These are phyloP conservation scores for Antrozous pallidus DNA, from an alignment of 2,797 vertebrate species.

Conservation along the genomic window DNA sequence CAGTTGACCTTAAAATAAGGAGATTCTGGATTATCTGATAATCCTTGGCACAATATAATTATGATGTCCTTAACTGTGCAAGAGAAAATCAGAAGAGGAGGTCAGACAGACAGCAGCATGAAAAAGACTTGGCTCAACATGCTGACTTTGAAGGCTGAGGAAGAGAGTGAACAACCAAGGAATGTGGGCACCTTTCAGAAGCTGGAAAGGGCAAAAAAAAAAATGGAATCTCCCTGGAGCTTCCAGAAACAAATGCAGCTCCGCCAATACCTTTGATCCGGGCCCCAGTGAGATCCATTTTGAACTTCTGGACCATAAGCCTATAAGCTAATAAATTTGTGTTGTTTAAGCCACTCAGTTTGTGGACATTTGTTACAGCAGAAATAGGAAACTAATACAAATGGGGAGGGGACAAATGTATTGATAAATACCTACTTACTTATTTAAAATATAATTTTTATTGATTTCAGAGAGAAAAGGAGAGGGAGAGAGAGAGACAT, in stretches of 20 bases:
- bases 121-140: not conserved
- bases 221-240: not conserved
- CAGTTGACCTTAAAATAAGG: not conserved
- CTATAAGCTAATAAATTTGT: not conserved
- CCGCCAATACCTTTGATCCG: not conserved
- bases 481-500: no score
- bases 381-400: not conserved
- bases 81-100: not conserved
- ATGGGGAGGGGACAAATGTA: not conserved
- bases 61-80: not conserved
- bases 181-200: not conserved
- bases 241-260: not conserved
- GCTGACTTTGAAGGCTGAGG: not conserved
- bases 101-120: not conserved
- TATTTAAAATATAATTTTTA: no score
- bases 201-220: not conserved
- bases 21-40: not conserved
- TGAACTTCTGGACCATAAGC: not conserved
- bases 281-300: not conserved
- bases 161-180: not conserved
- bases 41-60: not conserved
- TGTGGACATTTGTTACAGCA: not conserved
- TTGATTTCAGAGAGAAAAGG: no score
- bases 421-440: not conserved
- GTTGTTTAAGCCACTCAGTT: not conserved